Evolutionary conservation across 64 coral and sea anemone species (phyloP).

Genomic region (Montipora capricornis): DNA sequence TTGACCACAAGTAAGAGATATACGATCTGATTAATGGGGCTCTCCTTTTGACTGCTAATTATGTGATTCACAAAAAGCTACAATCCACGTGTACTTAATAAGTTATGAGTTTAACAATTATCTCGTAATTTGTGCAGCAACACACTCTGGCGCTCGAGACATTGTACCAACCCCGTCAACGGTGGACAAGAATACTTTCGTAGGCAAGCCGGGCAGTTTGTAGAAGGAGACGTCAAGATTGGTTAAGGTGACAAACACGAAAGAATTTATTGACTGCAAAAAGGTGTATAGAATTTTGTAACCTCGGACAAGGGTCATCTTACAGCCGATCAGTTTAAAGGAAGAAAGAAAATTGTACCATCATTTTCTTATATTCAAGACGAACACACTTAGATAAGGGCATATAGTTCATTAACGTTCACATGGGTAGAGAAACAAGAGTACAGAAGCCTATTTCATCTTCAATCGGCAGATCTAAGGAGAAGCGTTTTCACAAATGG

Average conservation of each 20-base stretch:
- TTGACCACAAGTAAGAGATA: conserved; percentile 49
- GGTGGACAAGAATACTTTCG: background rate
- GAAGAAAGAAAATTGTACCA: background rate
- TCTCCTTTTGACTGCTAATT: conserved; percentile 62
- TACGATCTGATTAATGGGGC: conserved; percentile 12
- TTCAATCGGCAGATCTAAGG: background rate
- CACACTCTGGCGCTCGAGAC: no score
- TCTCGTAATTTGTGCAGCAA: background rate
- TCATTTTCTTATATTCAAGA: background rate
- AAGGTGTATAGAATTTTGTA: conserved; percentile 6
- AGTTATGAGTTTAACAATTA: conserved; percentile 31
- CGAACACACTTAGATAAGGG: background rate
- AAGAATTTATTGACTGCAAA: background rate
- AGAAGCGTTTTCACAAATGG: background rate
- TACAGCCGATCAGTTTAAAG: background rate
- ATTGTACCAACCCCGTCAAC: background rate
- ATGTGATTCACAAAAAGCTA: conserved; percentile 10
- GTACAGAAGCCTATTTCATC: background rate
- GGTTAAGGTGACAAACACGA: background rate
- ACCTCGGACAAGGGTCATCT: background rate
- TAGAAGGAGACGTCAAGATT: background rate
- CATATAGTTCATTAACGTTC: no score
- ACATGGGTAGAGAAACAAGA: background rate
- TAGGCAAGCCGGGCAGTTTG: background rate
- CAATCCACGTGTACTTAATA: conserved; percentile 46